Evolutionary conservation across 2,113 vertebrate genomes (phyloP).

Genomic region (Psittacara wagleri): DNA sequence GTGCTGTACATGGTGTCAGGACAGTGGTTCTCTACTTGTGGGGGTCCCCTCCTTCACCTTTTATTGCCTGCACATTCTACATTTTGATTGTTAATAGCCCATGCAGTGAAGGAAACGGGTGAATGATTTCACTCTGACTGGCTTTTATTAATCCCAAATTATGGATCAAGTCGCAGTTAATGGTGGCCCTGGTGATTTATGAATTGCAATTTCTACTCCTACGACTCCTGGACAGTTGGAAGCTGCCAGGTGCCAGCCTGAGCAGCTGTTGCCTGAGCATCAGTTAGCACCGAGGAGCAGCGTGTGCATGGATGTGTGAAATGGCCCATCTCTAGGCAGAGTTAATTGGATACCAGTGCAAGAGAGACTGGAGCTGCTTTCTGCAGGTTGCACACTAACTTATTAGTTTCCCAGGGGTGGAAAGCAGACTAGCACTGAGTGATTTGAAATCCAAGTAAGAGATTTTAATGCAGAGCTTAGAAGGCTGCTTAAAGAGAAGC

Average conservation of each 20-base stretch:
- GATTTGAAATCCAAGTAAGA: background rate
- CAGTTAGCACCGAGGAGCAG: background rate
- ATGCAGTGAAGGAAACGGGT: background rate
- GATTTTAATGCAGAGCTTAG: background rate
- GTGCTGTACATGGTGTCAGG: background rate
- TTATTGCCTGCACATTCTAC: background rate
- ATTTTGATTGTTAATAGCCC: background rate
- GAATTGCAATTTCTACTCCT: background rate
- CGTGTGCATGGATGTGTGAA: background rate
- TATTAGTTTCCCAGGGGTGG: background rate
- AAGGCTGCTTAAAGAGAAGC: background rate
- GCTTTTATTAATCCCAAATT: conserved; percentile 10
- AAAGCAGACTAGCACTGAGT: background rate
- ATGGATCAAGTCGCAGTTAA: background rate
- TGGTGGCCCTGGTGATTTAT: background rate
- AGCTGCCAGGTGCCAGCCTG: background rate
- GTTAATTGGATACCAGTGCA: background rate
- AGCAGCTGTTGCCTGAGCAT: background rate
- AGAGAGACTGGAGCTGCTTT: background rate
- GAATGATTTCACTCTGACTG: background rate
- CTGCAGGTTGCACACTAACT: background rate
- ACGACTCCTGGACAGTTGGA: background rate
- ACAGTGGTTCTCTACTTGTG: background rate
- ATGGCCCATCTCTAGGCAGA: background rate
- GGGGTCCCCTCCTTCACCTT: background rate